Percentiles rank a stretch among this genome's conserved stretches.
phyloP scores from a whole-genome alignment of 1,140 invertebrate genomes.

The Augochlora pura region DNA sequence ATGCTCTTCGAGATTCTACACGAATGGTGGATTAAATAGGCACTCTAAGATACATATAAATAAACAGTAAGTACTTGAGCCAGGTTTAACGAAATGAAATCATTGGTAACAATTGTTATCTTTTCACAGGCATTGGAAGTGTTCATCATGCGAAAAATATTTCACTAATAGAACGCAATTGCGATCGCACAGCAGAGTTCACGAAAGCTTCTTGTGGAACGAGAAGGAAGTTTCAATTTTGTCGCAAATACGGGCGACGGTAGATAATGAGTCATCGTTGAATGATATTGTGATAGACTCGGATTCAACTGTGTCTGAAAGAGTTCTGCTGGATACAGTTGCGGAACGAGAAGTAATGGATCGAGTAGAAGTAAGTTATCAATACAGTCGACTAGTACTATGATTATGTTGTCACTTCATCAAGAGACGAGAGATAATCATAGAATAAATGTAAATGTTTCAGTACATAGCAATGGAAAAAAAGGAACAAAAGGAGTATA shows the following conservation, averaged over 20 bases:
- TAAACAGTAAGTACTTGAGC: conserved; percentile 62
- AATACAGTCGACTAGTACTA: neutral
- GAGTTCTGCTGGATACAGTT: conserved; percentile 79
- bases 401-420: no score
- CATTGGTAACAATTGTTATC: neutral
- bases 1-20: conserved; percentile 79
- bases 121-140: conserved; percentile 54
- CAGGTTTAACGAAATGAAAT: neutral
- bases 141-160: conserved; percentile 54
- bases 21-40: conserved; percentile 74
- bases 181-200: conserved; percentile 56
- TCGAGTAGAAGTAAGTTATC: conserved; percentile 33
- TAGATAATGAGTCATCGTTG: neutral
- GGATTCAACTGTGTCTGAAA: conserved; percentile 78
- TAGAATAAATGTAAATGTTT: neutral
- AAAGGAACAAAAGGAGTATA: conserved; percentile 68
- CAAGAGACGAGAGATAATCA: no score
- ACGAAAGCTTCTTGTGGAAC: conserved; percentile 55
- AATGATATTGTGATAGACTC: conserved; percentile 31
- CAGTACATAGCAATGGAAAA: conserved; percentile 17
- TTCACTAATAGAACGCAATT: conserved; percentile 59
- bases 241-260: conserved; percentile 18
- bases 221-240: conserved; percentile 46
- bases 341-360: conserved; percentile 71
- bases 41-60: conserved; percentile 77